Evolutionary conservation across 2,113 vertebrate species (phyloP), one percentile per base, ranked within the genome.

Genomic region (Larimichthys polyactis): DNA sequence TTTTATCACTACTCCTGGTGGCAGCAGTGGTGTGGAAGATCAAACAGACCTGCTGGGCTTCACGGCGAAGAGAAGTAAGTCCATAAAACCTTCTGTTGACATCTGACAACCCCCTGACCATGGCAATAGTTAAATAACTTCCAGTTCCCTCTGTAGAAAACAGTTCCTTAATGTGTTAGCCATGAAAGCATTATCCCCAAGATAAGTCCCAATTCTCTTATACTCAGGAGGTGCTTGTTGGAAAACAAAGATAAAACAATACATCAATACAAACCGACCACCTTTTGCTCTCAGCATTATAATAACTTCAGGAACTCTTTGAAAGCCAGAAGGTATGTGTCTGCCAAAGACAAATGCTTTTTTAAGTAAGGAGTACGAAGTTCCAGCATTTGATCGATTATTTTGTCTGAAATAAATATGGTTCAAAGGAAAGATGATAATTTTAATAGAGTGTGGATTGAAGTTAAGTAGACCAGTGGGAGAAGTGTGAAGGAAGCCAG

Each of bases 1-100:
- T 99, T 93, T 94, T 99, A 63, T 99, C 98, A 2, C 94, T 99
- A 20, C 95, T 99, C 71, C 94, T 99, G 95, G 98, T 99, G 91
- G 98, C 98, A n/a, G 98, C 98, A 24, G 97, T 99, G 78, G 97
- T 99, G 73, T 99, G 98, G 98, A 99, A 99, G 95, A 97, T 99
- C 94, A 99, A 99, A 85, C 98, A 99, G 92, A 99, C 98, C 24
- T 99, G 98, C 87, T 99, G 98, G 98, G 98, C 98, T 75, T 99
- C 98, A 79, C 96, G 98, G n/a, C 96, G 98, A 72, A 96, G 98
- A 96, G 98, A 99, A 95, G 98, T 99, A 96, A 91, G 89, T 92
- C 44, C 75, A 66, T 20, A 2, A 27, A 68, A 66, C 24, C 3
- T 51, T n/a, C 10, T 49, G 6, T 5, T 20, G 16, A 36, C 19